Percentiles rank a stretch among this genome's conserved stretches.
Conservation (phyloP, 2,888 invertebrate species). For the Eupithecia subfuscata region DNA sequence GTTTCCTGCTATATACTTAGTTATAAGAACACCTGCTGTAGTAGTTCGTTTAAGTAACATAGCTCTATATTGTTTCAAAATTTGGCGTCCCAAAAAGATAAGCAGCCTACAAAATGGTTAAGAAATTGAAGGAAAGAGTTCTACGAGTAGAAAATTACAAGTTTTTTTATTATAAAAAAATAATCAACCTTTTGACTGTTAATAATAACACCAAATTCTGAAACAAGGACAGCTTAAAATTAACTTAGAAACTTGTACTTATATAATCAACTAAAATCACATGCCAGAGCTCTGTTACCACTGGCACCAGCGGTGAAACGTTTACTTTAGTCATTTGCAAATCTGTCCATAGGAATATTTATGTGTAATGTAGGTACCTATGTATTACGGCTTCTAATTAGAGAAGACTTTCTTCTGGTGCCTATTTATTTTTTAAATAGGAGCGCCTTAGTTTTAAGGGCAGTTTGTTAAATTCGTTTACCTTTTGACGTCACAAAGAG, state of each 20-base stretch:
- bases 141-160: not conserved
- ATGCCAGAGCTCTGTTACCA: conserved; percentile 59
- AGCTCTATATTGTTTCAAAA: conserved; percentile 1
- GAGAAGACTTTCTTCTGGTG: not conserved
- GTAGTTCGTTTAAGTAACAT: conserved; percentile 5
- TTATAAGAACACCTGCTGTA: conserved; percentile 5
- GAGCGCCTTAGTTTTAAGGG: not conserved
- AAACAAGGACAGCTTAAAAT: conserved; percentile 52
- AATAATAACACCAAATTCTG: conserved; percentile 15
- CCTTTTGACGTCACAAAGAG: not conserved
- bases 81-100: not conserved
- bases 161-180: not conserved
- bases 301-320: conserved; percentile 29
- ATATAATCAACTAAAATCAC: conserved; percentile 80
- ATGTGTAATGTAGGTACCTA: conserved; percentile 25
- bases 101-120: not conserved
- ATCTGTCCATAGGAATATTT: conserved; percentile 18
- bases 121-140: not conserved
- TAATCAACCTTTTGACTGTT: not conserved
- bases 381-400: not conserved
- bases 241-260: conserved; percentile 76
- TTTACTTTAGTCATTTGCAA: conserved; percentile 29
- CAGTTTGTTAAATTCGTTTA: not conserved
- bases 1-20: conserved; percentile 9
- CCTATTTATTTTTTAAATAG: not conserved